Conservation (phyloP, 2,888 invertebrate genomes). For the Trilocha varians region DNA sequence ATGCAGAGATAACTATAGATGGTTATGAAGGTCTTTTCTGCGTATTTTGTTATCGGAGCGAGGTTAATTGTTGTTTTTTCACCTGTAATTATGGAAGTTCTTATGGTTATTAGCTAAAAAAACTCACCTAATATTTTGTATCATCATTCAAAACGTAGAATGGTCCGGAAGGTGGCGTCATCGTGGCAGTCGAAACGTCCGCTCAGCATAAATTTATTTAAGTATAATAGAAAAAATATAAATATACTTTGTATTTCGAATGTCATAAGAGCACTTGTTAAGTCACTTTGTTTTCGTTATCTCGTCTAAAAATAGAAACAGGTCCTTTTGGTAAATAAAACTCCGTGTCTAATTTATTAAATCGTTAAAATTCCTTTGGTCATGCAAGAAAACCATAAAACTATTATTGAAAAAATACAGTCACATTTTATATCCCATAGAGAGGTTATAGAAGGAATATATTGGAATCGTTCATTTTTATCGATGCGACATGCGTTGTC, state of each 20-base stretch:
- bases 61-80: too few relatives aligned
- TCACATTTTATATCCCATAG: background rate
- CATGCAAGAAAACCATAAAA: slow-evolving; percentile 27
- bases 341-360: slow-evolving; percentile 9
- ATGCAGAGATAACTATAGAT: too few relatives aligned
- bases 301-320: slow-evolving; percentile 33
- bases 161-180: slow-evolving; percentile 25
- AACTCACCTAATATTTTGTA: slow-evolving; percentile 61
- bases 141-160: slow-evolving; percentile 52
- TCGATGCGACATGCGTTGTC: slow-evolving; percentile 2
- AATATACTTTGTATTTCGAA: slow-evolving; percentile 33
- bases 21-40: too few relatives aligned
- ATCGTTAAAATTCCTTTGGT: slow-evolving; percentile 14
- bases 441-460: slow-evolving; percentile 4
- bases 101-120: background rate
- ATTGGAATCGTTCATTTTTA: slow-evolving; percentile 20
- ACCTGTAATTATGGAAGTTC: too few relatives aligned
- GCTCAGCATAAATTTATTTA: slow-evolving; percentile 19
- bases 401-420: slow-evolving; percentile 15
- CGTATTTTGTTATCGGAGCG: too few relatives aligned
- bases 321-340: slow-evolving; percentile 42
- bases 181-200: slow-evolving; percentile 17
- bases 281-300: slow-evolving; percentile 33
- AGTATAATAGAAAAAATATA: slow-evolving; percentile 17
- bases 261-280: slow-evolving; percentile 46